A percentile compares a stretch with the other conserved stretches of the same genome.
Conservation (phyloP, 2,113 vertebrate genomes). For the Malurus alboscapulatus region DNA sequence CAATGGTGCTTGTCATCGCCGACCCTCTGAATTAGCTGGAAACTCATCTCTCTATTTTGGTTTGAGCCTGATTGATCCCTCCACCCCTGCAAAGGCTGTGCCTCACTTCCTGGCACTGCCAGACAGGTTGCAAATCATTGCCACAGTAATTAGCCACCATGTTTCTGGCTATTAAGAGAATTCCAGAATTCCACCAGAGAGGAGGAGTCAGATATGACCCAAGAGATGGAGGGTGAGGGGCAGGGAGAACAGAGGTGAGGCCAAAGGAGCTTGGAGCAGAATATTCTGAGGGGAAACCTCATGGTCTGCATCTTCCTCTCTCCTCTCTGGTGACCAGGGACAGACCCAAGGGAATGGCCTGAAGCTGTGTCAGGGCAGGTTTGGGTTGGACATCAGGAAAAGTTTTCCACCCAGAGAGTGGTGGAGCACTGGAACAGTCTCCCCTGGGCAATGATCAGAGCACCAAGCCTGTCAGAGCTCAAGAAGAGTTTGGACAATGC, state of each 20-base stretch:
- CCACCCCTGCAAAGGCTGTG: constrained; percentile 46
- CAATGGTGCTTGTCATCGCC: constrained; percentile 9
- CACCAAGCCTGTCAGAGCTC: not conserved
- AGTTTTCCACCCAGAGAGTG: not conserved
- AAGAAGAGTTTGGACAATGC: not conserved
- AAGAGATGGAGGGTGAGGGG: not conserved
- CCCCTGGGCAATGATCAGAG: not conserved
- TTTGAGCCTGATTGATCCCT: constrained; percentile 36
- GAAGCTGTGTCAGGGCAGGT: not conserved
- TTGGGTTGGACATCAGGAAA: not conserved
- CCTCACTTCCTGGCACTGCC: constrained; percentile 50
- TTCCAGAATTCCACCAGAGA: not conserved
- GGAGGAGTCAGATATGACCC: not conserved
- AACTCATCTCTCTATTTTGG: constrained; percentile 56
- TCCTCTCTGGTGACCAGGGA: not conserved
- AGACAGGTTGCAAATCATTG: constrained; percentile 69
- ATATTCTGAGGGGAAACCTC: not conserved
- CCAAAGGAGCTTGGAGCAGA: not conserved
- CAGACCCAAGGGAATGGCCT: not conserved
- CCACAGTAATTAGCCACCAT: constrained; percentile 56
- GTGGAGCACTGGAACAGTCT: fast-evolving
- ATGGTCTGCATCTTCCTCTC: not conserved
- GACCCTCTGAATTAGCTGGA: constrained; percentile 20
- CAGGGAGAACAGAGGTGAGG: not conserved
- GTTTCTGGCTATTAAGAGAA: constrained; percentile 31